Percentiles rank a stretch among this genome's conserved stretches.
Conservation (phyloP, 2,113 vertebrate genomes). For the Microtus oregoni region DNA sequence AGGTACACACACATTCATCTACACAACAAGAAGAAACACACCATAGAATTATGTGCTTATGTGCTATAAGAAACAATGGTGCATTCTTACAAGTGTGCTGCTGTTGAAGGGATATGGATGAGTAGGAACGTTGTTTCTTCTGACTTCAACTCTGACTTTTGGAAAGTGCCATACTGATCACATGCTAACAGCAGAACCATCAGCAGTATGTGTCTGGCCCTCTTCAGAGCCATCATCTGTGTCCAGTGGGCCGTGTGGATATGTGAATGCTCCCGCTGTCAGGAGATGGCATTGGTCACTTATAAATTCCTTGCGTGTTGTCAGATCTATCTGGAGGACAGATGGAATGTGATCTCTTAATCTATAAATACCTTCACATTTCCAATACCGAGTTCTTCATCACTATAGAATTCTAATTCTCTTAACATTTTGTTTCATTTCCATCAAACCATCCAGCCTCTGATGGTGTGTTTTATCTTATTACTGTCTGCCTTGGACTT, state of each 20-base stretch:
- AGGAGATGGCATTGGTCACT: background rate
- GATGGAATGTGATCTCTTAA: background rate
- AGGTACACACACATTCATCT: background rate
- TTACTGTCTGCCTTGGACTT: constrained; percentile 45
- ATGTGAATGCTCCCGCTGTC: background rate
- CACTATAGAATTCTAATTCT: constrained; percentile 34
- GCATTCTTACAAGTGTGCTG: background rate
- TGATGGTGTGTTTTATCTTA: constrained; percentile 51
- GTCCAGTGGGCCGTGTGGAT: background rate
- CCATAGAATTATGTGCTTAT: background rate
- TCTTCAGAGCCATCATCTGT: background rate
- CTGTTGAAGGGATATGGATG: background rate
- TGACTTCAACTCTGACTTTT: background rate
- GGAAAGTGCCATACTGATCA: background rate
- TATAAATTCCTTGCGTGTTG: background rate
- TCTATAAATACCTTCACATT: constrained; percentile 42
- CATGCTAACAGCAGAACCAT: too few relatives aligned
- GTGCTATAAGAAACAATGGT: background rate
- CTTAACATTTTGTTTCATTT: constrained; percentile 52
- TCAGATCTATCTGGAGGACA: background rate
- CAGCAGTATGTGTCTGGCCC: background rate
- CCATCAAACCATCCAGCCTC: background rate
- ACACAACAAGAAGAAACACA: background rate
- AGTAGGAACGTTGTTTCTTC: background rate
- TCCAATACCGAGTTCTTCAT: constrained; percentile 22